These are phyloP conservation scores for Pampusana beccarii DNA, from an alignment of 2,113 vertebrate species.

Conservation along the genomic window DNA sequence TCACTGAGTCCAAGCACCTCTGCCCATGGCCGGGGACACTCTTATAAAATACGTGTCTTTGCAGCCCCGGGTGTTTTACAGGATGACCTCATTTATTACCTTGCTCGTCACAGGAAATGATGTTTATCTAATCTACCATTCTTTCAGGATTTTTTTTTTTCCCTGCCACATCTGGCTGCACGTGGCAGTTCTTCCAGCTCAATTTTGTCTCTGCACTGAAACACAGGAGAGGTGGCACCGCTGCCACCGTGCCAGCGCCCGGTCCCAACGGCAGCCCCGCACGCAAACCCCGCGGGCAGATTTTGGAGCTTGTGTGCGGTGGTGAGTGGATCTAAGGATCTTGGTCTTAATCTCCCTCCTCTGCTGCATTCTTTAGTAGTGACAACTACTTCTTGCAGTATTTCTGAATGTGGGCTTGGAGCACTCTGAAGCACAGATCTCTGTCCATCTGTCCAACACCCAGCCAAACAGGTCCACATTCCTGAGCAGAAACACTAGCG, in stretches of 20 bases:
- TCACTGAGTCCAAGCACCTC: background rate
- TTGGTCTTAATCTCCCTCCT: background rate
- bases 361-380: conserved; percentile 22
- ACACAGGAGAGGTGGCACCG: background rate
- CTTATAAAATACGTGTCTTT: background rate
- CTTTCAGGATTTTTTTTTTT: background rate
- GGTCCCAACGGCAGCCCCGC: background rate
- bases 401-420: background rate
- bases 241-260: rapidly evolving
- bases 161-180: background rate
- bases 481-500: background rate
- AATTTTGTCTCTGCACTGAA: background rate
- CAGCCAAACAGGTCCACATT: conserved; percentile 47
- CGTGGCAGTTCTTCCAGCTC: background rate
- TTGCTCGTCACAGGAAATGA: conserved; percentile 56
- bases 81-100: conserved; percentile 54
- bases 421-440: conserved; percentile 34
- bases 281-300: rapidly evolving
- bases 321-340: background rate
- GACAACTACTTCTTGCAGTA: conserved; percentile 24
- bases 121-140: conserved; percentile 53
- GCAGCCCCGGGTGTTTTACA: conserved; percentile 37
- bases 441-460: conserved; percentile 16
- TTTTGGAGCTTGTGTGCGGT: background rate
- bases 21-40: background rate